These are phyloP conservation scores for Drosophila pseudoobscura DNA, from an alignment of 1,140 invertebrate species.

Conservation along the genomic window DNA sequence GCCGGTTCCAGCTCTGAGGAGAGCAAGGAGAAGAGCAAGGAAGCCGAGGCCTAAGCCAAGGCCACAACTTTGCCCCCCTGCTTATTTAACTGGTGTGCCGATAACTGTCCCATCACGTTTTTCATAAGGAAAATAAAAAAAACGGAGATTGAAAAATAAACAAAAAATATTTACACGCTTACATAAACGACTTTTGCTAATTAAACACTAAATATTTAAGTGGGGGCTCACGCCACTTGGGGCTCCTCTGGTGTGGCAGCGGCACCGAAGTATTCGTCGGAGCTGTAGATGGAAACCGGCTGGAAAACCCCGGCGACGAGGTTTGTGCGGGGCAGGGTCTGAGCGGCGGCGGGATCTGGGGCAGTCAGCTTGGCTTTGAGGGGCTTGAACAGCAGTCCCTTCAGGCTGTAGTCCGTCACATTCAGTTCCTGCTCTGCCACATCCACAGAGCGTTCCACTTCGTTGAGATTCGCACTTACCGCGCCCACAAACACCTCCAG, in stretches of 20 bases:
- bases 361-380: conserved; percentile 55
- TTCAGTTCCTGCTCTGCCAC: conserved; percentile 74
- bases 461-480: conserved; percentile 64
- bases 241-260: no score
- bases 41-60: conserved; percentile 9
- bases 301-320: conserved; percentile 64
- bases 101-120: conserved; percentile 40
- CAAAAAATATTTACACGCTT: conserved; percentile 21
- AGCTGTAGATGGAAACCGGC: conserved; percentile 61
- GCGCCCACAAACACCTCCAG: conserved; percentile 66
- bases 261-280: conserved; percentile 60
- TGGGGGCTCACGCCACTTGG: background rate
- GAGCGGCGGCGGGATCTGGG: conserved; percentile 16
- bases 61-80: background rate
- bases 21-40: conserved; percentile 39
- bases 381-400: conserved; percentile 72
- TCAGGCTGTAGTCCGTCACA: conserved; percentile 78
- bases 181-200: conserved; percentile 22
- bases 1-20: conserved; percentile 42
- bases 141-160: conserved; percentile 47
- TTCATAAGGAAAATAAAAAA: conserved; percentile 11
- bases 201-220: conserved; percentile 23
- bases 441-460: conserved; percentile 68
- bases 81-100: background rate
- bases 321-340: conserved; percentile 34